A percentile compares a stretch with the other conserved stretches of the same genome.
Conservation (phyloP, 1,140 invertebrate genomes). For the Halesus radiatus region DNA sequence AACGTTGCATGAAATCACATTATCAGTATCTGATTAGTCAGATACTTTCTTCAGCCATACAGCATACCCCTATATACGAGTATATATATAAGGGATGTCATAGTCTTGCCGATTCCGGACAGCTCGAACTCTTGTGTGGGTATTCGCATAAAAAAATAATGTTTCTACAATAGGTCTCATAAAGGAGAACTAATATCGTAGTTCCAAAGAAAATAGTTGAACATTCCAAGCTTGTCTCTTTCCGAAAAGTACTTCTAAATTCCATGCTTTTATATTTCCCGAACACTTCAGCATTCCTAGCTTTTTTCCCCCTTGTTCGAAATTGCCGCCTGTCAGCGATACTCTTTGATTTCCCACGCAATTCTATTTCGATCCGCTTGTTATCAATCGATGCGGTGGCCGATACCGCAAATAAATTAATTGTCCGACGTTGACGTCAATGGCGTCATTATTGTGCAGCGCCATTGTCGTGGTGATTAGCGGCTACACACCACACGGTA, state of each 20-base stretch:
- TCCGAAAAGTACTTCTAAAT: background rate
- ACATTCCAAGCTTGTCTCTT: background rate
- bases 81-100: no score
- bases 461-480: background rate
- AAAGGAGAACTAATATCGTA: background rate
- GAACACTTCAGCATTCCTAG: background rate
- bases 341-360: background rate
- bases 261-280: background rate
- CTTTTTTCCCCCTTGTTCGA: background rate
- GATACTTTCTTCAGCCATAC: no score
- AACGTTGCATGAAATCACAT: no score
- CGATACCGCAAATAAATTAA: constrained; percentile 30
- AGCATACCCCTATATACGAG: no score
- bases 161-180: background rate
- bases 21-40: no score
- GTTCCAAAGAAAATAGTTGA: background rate
- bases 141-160: no score
- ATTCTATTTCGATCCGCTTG: constrained; percentile 12
- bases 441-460: constrained; percentile 9
- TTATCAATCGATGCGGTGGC: constrained; percentile 2
- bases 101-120: no score
- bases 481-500: background rate
- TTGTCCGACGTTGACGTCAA: constrained; percentile 11
- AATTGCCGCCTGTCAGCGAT: background rate
- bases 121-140: no score